These are phyloP conservation scores for Ploceus nigricollis DNA, from an alignment of 2,113 vertebrate species.

Conservation along the genomic window DNA sequence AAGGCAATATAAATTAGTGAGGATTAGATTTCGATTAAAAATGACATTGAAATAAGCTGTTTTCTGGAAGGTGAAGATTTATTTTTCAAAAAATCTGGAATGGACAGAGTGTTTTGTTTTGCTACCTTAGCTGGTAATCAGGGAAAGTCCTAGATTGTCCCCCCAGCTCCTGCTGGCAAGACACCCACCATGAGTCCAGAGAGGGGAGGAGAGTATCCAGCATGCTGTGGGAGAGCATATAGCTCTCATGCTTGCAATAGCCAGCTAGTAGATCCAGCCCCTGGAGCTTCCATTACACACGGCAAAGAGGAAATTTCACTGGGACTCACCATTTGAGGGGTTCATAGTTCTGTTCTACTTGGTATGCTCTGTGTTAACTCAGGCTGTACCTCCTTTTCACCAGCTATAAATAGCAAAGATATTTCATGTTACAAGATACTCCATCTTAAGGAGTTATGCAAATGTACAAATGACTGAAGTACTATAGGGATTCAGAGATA, in stretches of 20 bases:
- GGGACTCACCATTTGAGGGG: accelerated
- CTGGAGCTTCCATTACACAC: accelerated
- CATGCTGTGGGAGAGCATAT: accelerated
- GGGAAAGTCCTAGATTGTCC: neutral
- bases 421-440: neutral
- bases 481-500: neutral
- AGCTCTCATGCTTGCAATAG: accelerated
- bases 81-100: neutral
- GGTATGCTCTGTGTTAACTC: neutral
- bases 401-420: neutral
- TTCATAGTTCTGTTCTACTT: neutral
- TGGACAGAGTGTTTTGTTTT: accelerated
- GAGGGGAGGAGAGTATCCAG: neutral
- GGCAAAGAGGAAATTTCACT: neutral
- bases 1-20: neutral
- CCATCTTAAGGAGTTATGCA: neutral
- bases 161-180: neutral
- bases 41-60: neutral
- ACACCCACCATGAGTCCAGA: accelerated
- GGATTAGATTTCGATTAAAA: neutral
- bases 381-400: neutral
- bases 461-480: neutral
- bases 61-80: neutral
- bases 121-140: accelerated
- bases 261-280: neutral